These are phyloP conservation scores for Epinotia nisella DNA, from an alignment of 2,888 invertebrate species.

Conservation along the genomic window DNA sequence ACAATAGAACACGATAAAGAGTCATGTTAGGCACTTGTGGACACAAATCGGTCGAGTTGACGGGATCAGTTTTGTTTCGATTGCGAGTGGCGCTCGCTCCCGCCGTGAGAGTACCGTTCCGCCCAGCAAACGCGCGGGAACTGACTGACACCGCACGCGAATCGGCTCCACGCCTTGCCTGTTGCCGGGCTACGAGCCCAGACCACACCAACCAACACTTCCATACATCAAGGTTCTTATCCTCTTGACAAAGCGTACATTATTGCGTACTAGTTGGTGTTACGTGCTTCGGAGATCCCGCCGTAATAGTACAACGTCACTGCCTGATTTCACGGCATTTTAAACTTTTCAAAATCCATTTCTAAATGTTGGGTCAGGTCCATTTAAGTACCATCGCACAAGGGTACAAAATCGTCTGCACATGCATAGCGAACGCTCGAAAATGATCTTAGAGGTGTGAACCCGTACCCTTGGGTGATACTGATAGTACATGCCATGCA, in stretches of 20 bases:
- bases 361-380: background rate
- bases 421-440: too few relatives aligned
- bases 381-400: too few relatives aligned
- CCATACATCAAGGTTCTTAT: conserved; percentile 8
- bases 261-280: background rate
- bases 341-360: conserved; percentile 7
- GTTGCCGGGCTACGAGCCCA: conserved; percentile 66
- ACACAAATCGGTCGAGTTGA: conserved; percentile 48
- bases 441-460: too few relatives aligned
- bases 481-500: too few relatives aligned
- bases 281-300: conserved; percentile 5
- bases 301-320: conserved; percentile 8
- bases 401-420: too few relatives aligned
- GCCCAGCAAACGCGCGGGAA: conserved; percentile 54
- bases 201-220: conserved; percentile 47
- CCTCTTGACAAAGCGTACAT: background rate
- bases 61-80: conserved; percentile 34
- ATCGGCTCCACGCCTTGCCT: conserved; percentile 53
- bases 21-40: conserved; percentile 54
- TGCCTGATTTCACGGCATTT: conserved; percentile 10
- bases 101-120: conserved; percentile 33
- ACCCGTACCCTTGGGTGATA: too few relatives aligned
- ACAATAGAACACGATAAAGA: conserved; percentile 57
- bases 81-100: conserved; percentile 41
- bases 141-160: conserved; percentile 33